phyloP scores from a whole-genome alignment of 2,797 vertebrate genomes.

The Cyprinella venusta region DNA sequence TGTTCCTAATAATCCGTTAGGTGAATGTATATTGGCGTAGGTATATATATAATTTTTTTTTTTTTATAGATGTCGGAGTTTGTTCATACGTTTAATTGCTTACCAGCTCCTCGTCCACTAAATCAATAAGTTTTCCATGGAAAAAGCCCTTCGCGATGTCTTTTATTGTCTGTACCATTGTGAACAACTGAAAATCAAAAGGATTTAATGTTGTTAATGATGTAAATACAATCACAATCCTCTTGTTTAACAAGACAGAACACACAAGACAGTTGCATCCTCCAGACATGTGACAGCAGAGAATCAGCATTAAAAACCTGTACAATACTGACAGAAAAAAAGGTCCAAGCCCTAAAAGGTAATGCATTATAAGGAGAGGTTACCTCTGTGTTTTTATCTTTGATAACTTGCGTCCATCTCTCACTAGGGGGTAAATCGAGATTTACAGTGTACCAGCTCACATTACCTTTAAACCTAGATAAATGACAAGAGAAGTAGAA shows the following conservation, averaged over 20 bases:
- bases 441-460: conserved; percentile 87
- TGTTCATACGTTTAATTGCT: conserved; percentile 63
- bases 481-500: neutral
- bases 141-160: conserved; percentile 83
- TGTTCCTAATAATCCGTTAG: too few relatives aligned
- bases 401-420: conserved; percentile 86
- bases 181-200: conserved; percentile 76
- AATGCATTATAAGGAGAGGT: conserved; percentile 30
- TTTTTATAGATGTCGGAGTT: neutral
- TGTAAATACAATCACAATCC: neutral
- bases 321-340: neutral
- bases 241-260: neutral
- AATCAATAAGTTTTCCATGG: conserved; percentile 85
- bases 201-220: neutral
- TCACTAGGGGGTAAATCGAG: conserved; percentile 86
- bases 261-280: neutral
- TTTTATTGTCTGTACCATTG: conserved; percentile 83
- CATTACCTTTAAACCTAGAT: conserved; percentile 80
- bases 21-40: too few relatives aligned
- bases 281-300: neutral
- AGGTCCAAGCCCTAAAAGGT: neutral
- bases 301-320: neutral
- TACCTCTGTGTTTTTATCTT: conserved; percentile 85
- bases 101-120: conserved; percentile 90
- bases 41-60: too few relatives aligned